Base-by-base conservation (phyloP, 2,888 invertebrate species). In the Ceraclea dissimilis region DNA sequence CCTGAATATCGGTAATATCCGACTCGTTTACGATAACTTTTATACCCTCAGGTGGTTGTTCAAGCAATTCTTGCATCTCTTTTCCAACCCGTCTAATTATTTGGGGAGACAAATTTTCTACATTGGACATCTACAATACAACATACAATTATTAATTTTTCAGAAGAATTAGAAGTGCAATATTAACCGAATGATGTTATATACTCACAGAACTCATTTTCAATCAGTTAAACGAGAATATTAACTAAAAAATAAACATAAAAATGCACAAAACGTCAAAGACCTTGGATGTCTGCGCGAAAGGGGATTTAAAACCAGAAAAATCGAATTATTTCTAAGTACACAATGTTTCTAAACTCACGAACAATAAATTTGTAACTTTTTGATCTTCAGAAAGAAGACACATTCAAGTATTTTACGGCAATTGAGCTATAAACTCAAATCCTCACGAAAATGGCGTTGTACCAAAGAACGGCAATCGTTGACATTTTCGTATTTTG, bases 61-160 rank as follows among this genome's bases (percentile, higher is more conserved):
- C 82, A 58, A 85, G 83, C 67, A 97, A 78, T 64, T 88, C 88
- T 66, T 87, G 87, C 79, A 96, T 82, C 76, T 96, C 95, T 69
- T 88, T 90, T 64, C 88, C 84, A 63, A 96, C 89, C 67, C 89
- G 85, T 62, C 92, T 79, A 58, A 94, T 88, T 62, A 88, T 90
- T 79, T 95, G 94, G 62, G 96, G 95, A 61, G 94, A 92, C 66
- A 95, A 80, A 78, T 96, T 96, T 79, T 96, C 96, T 65, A 93
- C 89, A 76, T 93, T 93, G 65, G 91, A 91, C 81, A 90, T 88
- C 58, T 58, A 52, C 47, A 58, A 46, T 54, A 49, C 52, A 54
- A 21, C 33, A 34, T 52, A 21, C 20, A 17, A 17, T 46, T 26
- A 11, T 16, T n/a, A 18, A n/a, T 31, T 18, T 18, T n/a, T 46